These are phyloP conservation scores for Oxyura jamaicensis DNA, from an alignment of 2,113 vertebrate genomes.

Conservation along the genomic window DNA sequence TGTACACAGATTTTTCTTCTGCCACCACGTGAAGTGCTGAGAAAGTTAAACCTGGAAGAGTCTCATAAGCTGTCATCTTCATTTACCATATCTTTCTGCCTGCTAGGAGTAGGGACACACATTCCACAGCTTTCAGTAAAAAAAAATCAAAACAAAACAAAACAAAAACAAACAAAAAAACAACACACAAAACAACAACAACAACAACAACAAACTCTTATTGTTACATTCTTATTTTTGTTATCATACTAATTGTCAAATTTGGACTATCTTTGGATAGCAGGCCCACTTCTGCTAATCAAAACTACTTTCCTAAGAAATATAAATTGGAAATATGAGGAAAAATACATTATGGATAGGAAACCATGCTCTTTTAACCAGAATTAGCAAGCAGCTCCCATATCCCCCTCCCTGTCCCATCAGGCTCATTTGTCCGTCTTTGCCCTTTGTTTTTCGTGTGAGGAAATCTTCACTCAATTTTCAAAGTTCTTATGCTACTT, in stretches of 20 bases:
- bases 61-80: not conserved
- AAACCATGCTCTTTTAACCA: not conserved
- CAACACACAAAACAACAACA: not conserved
- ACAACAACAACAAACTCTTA: not conserved
- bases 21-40: not conserved
- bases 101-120: not conserved
- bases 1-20: not conserved
- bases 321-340: not conserved
- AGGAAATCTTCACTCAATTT: not conserved
- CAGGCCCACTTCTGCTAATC: not conserved
- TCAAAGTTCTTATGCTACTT: not conserved
- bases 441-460: not conserved
- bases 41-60: not conserved
- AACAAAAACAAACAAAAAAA: not conserved
- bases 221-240: conserved; percentile 25
- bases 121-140: not conserved
- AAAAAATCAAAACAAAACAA: not conserved
- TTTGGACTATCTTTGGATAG: not conserved
- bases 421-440: not conserved
- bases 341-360: not conserved
- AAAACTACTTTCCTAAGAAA: not conserved
- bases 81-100: not conserved
- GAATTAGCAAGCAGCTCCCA: not conserved
- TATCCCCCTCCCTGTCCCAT: not conserved
- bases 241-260: not conserved